Percentiles rank a stretch among this genome's conserved stretches.
phyloP scores from a whole-genome alignment of 1,140 invertebrate species.

The Piezodorus guildinii region DNA sequence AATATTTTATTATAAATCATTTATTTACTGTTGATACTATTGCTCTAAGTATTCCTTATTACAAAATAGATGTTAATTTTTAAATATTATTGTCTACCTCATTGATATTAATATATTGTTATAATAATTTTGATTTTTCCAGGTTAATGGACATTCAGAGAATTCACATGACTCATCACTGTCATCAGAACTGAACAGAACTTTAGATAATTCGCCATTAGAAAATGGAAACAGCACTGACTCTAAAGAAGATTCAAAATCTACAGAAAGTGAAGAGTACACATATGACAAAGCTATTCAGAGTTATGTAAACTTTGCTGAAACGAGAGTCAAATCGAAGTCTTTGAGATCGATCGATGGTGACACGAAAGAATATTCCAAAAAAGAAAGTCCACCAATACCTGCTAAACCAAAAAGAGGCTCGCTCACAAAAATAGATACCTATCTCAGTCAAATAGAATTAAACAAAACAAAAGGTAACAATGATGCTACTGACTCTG shows the following conservation, averaged over 20 bases:
- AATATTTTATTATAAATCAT: too few relatives aligned
- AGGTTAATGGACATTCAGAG: slow-evolving; percentile 20
- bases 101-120: too few relatives aligned
- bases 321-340: slow-evolving; percentile 35
- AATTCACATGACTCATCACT: slow-evolving; percentile 3
- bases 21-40: too few relatives aligned
- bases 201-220: not conserved
- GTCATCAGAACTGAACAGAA: slow-evolving; percentile 12
- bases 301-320: slow-evolving; percentile 58
- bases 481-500: slow-evolving; percentile 26
- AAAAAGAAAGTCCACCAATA: slow-evolving; percentile 30
- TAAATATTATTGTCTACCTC: too few relatives aligned
- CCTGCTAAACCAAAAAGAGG: slow-evolving; percentile 24
- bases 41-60: too few relatives aligned
- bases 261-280: slow-evolving; percentile 59
- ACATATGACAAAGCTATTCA: slow-evolving; percentile 78
- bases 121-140: slow-evolving; percentile 9
- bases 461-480: slow-evolving; percentile 19
- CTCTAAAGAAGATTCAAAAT: slow-evolving; percentile 40
- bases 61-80: too few relatives aligned
- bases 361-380: slow-evolving; percentile 35
- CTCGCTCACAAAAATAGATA: slow-evolving; percentile 33
- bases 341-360: slow-evolving; percentile 31
- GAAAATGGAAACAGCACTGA: slow-evolving; percentile 14
- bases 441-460: slow-evolving; percentile 39